These are phyloP conservation scores for Drosophila sechellia DNA, from an alignment of 1,140 invertebrate species.

Conservation along the genomic window DNA sequence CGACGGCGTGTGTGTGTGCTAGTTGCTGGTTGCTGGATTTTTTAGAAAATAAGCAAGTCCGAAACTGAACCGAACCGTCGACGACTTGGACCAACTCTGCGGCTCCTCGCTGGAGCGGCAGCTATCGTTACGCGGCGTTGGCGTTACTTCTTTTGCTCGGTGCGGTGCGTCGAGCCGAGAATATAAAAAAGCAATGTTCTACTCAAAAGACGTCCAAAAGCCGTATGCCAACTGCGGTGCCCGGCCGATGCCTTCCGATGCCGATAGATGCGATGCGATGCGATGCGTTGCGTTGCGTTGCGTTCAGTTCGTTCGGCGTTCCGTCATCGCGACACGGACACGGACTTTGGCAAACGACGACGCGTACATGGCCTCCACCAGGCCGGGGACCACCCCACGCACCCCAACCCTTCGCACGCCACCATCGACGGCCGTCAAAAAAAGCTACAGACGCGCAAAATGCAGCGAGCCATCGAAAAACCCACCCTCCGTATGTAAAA, in stretches of 20 bases:
- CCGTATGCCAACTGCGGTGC: slow-evolving; percentile 82
- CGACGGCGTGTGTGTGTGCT: slow-evolving; percentile 53
- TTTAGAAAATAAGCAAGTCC: slow-evolving; percentile 83
- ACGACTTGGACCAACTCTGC: slow-evolving; percentile 78
- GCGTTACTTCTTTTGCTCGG: slow-evolving; percentile 65
- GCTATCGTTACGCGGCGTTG: slow-evolving; percentile 35
- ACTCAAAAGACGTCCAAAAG: slow-evolving; percentile 84
- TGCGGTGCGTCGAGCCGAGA: slow-evolving; percentile 77
- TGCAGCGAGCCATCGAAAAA: slow-evolving; percentile 46
- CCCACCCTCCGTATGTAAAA: slow-evolving; percentile 60
- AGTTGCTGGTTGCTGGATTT: slow-evolving; percentile 42
- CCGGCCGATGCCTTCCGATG: slow-evolving; percentile 70
- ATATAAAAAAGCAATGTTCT: slow-evolving; percentile 84
- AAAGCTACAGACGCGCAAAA: slow-evolving; percentile 72
- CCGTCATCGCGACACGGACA: slow-evolving; percentile 67
- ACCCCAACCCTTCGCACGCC: background rate
- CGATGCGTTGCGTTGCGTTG: slow-evolving; percentile 41
- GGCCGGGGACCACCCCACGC: background rate
- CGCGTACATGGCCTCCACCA: slow-evolving; percentile 43
- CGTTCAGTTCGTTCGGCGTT: slow-evolving; percentile 78
- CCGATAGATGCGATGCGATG: slow-evolving; percentile 67
- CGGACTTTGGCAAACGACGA: slow-evolving; percentile 32
- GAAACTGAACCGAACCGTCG: slow-evolving; percentile 82
- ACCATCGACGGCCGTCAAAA: slow-evolving; percentile 64
- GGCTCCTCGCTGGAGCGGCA: slow-evolving; percentile 47